Percentiles rank a stretch among this genome's conserved stretches.
phyloP scores from a whole-genome alignment of 2,797 vertebrate genomes.

The Jordanella pulchra region DNA sequence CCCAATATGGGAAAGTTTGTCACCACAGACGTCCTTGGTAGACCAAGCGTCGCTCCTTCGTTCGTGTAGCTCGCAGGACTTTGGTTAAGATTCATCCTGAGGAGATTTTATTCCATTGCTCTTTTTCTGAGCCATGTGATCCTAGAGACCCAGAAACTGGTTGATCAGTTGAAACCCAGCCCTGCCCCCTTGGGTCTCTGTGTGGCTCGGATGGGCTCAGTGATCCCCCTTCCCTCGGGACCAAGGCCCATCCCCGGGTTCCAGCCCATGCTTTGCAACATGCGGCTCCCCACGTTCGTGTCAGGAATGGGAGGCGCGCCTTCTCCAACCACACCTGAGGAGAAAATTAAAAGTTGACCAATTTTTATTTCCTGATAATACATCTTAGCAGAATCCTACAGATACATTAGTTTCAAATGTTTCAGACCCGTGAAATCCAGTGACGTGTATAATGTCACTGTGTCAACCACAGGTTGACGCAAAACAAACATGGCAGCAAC shows the following conservation, averaged over 20 bases:
- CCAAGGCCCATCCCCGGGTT: constrained; percentile 90
- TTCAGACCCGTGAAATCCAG: no score
- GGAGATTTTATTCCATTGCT: constrained; percentile 34
- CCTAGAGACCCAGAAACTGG: constrained; percentile 15
- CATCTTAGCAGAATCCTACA: no score
- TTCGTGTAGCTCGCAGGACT: constrained; percentile 24
- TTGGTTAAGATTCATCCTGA: constrained; percentile 18
- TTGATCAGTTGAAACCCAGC: constrained; percentile 80
- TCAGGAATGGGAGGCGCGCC: constrained; percentile 86
- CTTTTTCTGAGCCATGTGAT: constrained; percentile 5
- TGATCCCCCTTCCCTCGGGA: constrained; percentile 91
- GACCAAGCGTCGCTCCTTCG: constrained; percentile 15
- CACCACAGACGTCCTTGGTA: constrained; percentile 29
- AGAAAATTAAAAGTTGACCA: constrained; percentile 3
- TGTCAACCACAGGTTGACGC: no score
- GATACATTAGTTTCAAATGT: no score
- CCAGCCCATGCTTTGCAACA: constrained; percentile 98
- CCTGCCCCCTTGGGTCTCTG: constrained; percentile 85
- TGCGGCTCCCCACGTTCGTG: constrained; percentile 90
- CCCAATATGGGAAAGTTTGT: constrained; percentile 77
- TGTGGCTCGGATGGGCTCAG: constrained; percentile 88
- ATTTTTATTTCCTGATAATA: no score
- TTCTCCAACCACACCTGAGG: constrained; percentile 87
- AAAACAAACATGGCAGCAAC: no score
- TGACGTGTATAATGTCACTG: no score